These are phyloP conservation scores for Neotoma lepida DNA, from an alignment of 2,113 vertebrate genomes.

Conservation along the genomic window DNA sequence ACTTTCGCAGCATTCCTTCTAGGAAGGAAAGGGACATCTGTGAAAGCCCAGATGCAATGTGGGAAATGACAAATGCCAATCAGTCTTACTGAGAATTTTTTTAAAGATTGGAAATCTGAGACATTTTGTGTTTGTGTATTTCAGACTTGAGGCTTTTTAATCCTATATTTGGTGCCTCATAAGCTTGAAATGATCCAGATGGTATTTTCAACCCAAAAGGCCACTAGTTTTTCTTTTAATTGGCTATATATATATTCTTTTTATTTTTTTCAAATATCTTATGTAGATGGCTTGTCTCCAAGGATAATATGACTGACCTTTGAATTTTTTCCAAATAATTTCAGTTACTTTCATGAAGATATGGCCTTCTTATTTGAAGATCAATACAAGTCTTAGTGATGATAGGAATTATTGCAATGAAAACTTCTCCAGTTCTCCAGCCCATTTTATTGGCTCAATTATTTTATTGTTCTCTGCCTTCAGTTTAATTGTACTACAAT, in stretches of 20 bases:
- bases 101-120: constrained; percentile 64
- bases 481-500: background rate
- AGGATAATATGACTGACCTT: background rate
- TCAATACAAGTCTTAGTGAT: background rate
- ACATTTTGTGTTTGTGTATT: constrained; percentile 57
- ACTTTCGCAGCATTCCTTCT: constrained; percentile 60
- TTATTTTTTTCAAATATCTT: constrained; percentile 52
- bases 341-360: constrained; percentile 28
- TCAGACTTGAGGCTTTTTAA: constrained; percentile 56
- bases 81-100: constrained; percentile 1
- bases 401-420: background rate
- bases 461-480: constrained; percentile 23
- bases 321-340: constrained; percentile 49
- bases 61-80: constrained; percentile 51
- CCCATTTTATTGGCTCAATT: background rate
- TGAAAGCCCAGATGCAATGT: constrained; percentile 67
- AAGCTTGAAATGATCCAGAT: constrained; percentile 70
- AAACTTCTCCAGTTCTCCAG: background rate
- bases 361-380: background rate
- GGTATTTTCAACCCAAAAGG: constrained; percentile 41
- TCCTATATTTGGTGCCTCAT: constrained; percentile 1
- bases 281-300: constrained; percentile 31
- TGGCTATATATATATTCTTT: constrained; percentile 19
- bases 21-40: constrained; percentile 65
- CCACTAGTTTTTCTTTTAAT: constrained; percentile 45